Percentiles rank a stretch among this genome's conserved stretches.
These are phyloP conservation scores for Hyla sarda DNA, from an alignment of 2,113 vertebrate genomes.

Conservation along the genomic window DNA sequence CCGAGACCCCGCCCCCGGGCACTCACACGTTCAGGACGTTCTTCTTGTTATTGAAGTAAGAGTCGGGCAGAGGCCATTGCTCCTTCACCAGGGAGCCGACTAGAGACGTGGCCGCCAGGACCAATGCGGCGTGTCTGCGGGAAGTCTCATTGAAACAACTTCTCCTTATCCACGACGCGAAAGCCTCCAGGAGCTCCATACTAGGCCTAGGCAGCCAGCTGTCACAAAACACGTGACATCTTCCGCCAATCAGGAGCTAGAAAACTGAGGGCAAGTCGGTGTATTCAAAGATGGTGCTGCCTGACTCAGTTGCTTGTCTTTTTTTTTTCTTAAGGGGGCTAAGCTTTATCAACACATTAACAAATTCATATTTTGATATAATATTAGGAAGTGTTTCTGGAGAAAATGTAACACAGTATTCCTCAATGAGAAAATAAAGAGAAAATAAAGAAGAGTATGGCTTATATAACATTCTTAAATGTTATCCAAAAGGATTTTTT, in stretches of 20 bases:
- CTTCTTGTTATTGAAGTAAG: conserved; percentile 84
- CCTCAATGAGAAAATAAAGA: no score
- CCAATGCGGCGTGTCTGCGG: conserved; percentile 70
- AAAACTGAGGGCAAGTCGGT: neutral
- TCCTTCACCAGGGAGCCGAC: conserved; percentile 82
- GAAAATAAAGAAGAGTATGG: no score
- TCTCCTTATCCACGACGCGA: conserved; percentile 58
- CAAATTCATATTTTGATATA: neutral
- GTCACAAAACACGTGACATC: neutral
- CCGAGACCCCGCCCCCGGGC: neutral
- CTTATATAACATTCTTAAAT: no score
- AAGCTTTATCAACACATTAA: conserved; percentile 4
- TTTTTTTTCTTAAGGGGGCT: neutral
- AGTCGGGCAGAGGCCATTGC: conserved; percentile 75
- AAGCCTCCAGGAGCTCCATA: conserved; percentile 48
- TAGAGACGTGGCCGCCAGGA: conserved; percentile 72
- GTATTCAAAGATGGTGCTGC: neutral
- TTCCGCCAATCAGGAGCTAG: neutral
- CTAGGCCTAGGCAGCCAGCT: neutral
- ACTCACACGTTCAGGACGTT: conserved; percentile 91
- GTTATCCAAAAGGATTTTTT: no score
- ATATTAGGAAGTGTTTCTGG: neutral
- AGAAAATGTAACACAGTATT: neutral
- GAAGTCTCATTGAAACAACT: conserved; percentile 59
- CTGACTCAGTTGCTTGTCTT: neutral